These are phyloP conservation scores for Turritopsis dohrnii DNA, from an alignment of 30 jellyfish, hydroid and myxozoan species.

Conservation along the genomic window DNA sequence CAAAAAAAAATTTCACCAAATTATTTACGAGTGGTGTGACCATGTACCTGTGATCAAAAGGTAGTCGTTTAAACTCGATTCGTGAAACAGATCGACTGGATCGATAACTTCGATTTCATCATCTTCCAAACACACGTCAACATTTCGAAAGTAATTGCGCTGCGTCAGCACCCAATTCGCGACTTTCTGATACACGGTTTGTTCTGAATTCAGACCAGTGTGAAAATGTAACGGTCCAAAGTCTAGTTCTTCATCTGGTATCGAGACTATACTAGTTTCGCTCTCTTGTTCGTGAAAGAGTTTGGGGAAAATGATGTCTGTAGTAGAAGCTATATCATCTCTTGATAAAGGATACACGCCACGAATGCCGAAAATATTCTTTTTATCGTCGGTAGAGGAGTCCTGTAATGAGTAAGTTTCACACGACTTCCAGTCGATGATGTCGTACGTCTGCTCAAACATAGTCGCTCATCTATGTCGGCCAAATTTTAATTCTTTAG, in stretches of 20 bases:
- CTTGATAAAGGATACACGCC: constrained; percentile 16
- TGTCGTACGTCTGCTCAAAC: constrained; percentile 28
- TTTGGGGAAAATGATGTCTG: constrained; percentile 73
- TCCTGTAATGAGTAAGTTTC: constrained; percentile 14
- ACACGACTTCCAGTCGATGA: constrained; percentile 41
- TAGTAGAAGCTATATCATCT: constrained; percentile 68
- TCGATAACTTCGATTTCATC: constrained; percentile 96
- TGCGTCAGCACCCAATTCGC: constrained; percentile 93
- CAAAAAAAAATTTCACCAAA: neutral
- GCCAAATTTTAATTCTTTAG: too few relatives aligned
- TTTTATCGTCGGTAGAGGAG: constrained; percentile 23
- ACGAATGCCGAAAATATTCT: constrained; percentile 6
- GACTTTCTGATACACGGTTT: constrained; percentile 69
- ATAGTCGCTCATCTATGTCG: neutral
- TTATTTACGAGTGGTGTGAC: neutral
- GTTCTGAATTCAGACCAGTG: constrained; percentile 19
- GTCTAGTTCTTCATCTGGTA: constrained; percentile 12
- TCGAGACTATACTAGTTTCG: constrained; percentile 43
- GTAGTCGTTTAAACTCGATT: constrained; percentile 74
- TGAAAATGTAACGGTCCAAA: constrained; percentile 37
- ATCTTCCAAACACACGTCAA: constrained; percentile 43
- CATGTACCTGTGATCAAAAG: constrained; percentile 54
- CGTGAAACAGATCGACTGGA: constrained; percentile 96
- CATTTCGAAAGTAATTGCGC: constrained; percentile 56
- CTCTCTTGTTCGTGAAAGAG: constrained; percentile 60